Base-by-base conservation (phyloP, 1,140 invertebrate species). In the Drosophila takahashii region DNA sequence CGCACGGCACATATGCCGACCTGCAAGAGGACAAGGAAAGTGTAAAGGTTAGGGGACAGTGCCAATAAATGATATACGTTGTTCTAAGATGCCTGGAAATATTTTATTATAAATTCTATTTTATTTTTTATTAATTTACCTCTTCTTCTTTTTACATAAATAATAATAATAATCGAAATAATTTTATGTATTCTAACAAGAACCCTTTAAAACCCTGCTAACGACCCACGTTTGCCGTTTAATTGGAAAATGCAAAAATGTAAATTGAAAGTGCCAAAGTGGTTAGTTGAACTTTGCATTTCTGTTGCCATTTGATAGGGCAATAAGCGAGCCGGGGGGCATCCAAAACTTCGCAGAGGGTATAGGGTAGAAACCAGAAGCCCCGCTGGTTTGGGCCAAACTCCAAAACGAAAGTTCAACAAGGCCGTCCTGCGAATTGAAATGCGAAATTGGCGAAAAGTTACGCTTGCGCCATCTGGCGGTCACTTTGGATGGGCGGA, bases 1-100 rank as follows among this genome's bases (percentile, higher is more conserved):
- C 94, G 91, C 97, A 98, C 10, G 95, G 95, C 67, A 96, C 96
- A 92, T 97, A 98, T 22, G 96, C 96, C 34, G 96, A 97, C 95
- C 95, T 96, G 81, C 95, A 66, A 76, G 37, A 54, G 45, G 47
- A 45, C 26, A 29, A 90, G 18, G 26, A 57, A 47, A 39, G 15
- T 37, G 18, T 13, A 36, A 45, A 52, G 44, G 41, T 66, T 77
- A 54, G 29, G 39, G 37, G 22, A 34, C 45, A 0, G 3, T 50
- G 26, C 47, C 47, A 50, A 48, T 26, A 22, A 22, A 13, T 26
- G 2, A 18, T 26, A 45, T 26, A 26, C 7, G 5, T 39, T 7
- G 6, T 18, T 8, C 2, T 9, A 18, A 42, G 8, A 15, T 3
- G n/a, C n/a, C n/a, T n/a, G n/a, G n/a, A 39, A 39, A 39, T 39